Evolutionary conservation across 2,113 vertebrate genomes (phyloP).

Genomic region (Hystrix brachyura): DNA sequence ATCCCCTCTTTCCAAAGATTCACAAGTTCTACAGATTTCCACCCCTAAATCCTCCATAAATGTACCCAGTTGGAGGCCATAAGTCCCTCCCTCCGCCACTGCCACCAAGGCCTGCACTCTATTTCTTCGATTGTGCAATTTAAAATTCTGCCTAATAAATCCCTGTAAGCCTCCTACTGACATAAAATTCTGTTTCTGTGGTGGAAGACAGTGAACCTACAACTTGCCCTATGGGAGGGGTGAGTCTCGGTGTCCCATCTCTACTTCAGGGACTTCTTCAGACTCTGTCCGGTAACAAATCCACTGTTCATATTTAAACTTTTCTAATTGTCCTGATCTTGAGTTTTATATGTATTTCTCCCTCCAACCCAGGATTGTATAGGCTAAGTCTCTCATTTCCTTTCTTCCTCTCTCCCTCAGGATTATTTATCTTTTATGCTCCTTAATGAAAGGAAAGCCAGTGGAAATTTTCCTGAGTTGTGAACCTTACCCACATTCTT

Average conservation of each 20-base stretch:
- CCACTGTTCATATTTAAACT: neutral
- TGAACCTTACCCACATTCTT: neutral
- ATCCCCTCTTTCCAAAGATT: neutral
- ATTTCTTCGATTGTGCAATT: neutral
- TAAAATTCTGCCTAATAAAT: neutral
- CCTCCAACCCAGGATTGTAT: neutral
- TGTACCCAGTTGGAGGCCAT: neutral
- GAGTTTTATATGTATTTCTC: neutral
- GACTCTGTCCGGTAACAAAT: neutral
- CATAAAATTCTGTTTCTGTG: neutral
- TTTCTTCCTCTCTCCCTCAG: neutral
- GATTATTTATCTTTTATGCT: constrained; percentile 11
- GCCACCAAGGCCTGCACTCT: neutral
- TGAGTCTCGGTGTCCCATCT: neutral
- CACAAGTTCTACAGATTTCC: neutral
- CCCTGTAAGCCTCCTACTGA: neutral
- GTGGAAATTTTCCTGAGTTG: neutral
- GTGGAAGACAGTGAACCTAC: neutral
- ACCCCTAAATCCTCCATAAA: neutral
- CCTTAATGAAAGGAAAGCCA: neutral
- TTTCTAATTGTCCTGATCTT: neutral
- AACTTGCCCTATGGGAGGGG: neutral
- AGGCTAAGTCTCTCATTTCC: neutral
- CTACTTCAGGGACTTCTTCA: neutral
- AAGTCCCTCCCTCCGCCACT: neutral